Evolutionary conservation across 2,888 invertebrate species (phyloP).

Genomic region (Stramonita haemastoma): DNA sequence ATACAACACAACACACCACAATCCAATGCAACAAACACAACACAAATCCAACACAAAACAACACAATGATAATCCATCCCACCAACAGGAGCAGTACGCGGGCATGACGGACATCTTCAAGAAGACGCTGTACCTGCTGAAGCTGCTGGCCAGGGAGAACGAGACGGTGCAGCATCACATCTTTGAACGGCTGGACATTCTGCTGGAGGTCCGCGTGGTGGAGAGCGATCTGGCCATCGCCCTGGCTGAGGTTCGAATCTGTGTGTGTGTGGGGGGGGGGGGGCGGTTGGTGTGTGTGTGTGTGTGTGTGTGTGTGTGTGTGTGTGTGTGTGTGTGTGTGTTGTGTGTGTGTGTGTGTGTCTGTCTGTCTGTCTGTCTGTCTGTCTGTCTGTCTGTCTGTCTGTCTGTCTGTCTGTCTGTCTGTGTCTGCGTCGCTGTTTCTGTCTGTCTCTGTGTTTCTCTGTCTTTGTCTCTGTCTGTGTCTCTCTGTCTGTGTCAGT

Average conservation of each 20-base stretch:
- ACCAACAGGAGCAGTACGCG: slow-evolving; percentile 71
- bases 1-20: too few relatives aligned
- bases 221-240: slow-evolving; percentile 75
- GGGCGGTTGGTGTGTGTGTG: background rate
- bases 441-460: background rate
- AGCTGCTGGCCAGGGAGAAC: slow-evolving; percentile 73
- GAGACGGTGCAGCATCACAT: slow-evolving; percentile 74
- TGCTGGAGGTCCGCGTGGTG: slow-evolving; percentile 74
- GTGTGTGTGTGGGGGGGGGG: background rate
- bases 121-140: slow-evolving; percentile 73
- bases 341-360: background rate
- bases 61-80: background rate
- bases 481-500: background rate
- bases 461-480: background rate
- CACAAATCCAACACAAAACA: background rate
- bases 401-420: background rate
- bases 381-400: background rate
- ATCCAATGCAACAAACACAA: too few relatives aligned
- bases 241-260: slow-evolving; percentile 71
- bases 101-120: slow-evolving; percentile 74
- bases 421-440: background rate
- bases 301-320: too few relatives aligned
- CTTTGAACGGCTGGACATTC: slow-evolving; percentile 73
- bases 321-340: too few relatives aligned
- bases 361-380: background rate